Evolutionary conservation across 30 jellyfish, hydroid and myxozoan species (phyloP).

Genomic region (Catostylus mosaicus): DNA sequence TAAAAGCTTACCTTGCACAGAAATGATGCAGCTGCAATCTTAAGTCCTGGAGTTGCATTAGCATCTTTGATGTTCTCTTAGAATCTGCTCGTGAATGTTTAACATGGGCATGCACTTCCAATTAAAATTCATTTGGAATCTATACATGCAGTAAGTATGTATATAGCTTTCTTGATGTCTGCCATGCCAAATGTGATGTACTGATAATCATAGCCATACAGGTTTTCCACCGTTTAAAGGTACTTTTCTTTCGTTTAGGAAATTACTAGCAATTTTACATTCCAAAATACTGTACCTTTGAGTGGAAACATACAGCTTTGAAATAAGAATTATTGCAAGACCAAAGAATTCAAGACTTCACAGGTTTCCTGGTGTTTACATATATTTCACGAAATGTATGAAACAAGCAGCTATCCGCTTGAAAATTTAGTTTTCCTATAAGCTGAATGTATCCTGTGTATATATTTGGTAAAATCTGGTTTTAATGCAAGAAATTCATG

Average conservation of each 20-base stretch:
- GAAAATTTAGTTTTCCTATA: not conserved
- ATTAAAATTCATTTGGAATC: not conserved
- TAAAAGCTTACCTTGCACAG: too few species aligned
- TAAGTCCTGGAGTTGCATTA: too few species aligned
- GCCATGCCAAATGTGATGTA: not conserved
- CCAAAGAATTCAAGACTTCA: not conserved
- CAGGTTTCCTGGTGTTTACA: not conserved
- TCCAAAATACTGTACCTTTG: not conserved
- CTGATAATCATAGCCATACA: too few species aligned
- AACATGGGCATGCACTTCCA: too few species aligned
- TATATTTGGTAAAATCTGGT: not conserved
- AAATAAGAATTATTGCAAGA: not conserved
- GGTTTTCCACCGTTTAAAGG: not conserved
- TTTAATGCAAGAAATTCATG: not conserved
- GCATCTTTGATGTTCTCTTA: too few species aligned
- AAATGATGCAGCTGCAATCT: too few species aligned
- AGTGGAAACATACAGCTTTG: slow-evolving; percentile 3
- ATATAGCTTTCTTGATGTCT: not conserved
- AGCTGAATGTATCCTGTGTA: not conserved
- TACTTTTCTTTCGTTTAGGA: too few species aligned
- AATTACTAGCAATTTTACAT: too few species aligned
- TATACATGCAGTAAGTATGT: not conserved
- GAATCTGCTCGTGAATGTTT: too few species aligned
- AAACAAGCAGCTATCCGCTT: slow-evolving; percentile 4
- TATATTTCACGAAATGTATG: slow-evolving; percentile 1